Conservation (phyloP, 2,888 invertebrate genomes). For the Orthosia cruda region DNA sequence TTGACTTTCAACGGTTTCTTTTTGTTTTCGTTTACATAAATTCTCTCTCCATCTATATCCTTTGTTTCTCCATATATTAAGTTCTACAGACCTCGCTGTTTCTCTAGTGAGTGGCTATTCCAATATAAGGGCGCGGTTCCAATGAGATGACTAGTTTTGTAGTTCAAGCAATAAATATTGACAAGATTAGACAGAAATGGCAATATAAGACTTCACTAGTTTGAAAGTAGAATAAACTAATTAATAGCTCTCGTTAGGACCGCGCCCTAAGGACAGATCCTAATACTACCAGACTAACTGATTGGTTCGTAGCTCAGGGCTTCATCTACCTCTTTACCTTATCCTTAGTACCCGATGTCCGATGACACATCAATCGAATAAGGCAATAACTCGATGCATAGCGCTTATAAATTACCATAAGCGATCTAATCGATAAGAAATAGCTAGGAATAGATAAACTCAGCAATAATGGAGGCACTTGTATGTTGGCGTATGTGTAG, state of each 20-base stretch:
- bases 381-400: constrained; percentile 46
- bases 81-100: neutral
- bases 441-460: neutral
- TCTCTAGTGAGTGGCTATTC: too few relatives aligned
- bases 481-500: neutral
- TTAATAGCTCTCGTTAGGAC: too few relatives aligned
- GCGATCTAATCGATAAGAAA: constrained; percentile 26
- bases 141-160: too few relatives aligned
- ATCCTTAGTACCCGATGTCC: constrained; percentile 19
- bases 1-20: constrained; percentile 2
- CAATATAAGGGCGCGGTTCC: too few relatives aligned
- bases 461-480: constrained; percentile 9
- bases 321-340: constrained; percentile 25
- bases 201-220: too few relatives aligned
- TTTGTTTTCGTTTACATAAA: constrained; percentile 1
- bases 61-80: too few relatives aligned
- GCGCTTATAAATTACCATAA: constrained; percentile 43
- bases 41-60: neutral
- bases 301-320: constrained; percentile 8
- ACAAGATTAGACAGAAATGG: too few relatives aligned
- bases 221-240: too few relatives aligned
- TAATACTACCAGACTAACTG: neutral
- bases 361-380: constrained; percentile 20
- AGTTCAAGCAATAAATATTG: too few relatives aligned
- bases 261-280: too few relatives aligned